phyloP scores from a whole-genome alignment of 2,797 vertebrate species.

The Bovichtus diacanthus region DNA sequence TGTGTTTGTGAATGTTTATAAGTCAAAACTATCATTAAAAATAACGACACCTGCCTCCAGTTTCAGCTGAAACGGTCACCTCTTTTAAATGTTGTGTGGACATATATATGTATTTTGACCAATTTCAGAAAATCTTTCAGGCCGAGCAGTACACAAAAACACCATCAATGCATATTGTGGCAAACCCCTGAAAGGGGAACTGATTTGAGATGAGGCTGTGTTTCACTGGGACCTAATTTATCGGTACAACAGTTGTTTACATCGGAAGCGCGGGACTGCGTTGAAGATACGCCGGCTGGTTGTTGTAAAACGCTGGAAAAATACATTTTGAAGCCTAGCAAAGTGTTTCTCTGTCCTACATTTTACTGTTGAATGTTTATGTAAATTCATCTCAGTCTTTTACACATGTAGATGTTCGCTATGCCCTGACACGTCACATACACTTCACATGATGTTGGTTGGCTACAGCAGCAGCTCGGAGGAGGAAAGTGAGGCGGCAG shows the following conservation, averaged over 20 bases:
- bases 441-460: slow-evolving; percentile 76
- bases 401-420: not conserved
- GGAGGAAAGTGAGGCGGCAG: slow-evolving; percentile 68
- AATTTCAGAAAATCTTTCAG: not conserved
- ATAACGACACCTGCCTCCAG: not conserved
- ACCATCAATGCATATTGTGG: not conserved
- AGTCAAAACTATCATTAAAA: not conserved
- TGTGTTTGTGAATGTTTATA: not conserved
- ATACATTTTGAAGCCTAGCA: not conserved
- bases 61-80: not conserved
- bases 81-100: not conserved
- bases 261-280: slow-evolving; percentile 23
- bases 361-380: not conserved
- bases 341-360: not conserved
- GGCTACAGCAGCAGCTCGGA: slow-evolving; percentile 87
- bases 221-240: slow-evolving; percentile 49
- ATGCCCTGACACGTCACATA: not conserved
- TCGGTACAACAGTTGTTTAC: slow-evolving; percentile 64
- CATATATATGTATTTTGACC: not conserved
- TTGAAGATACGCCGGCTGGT: not conserved
- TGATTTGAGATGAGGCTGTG: not conserved
- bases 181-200: slow-evolving; percentile 39
- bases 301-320: not conserved
- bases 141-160: not conserved
- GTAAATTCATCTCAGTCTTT: rapidly evolving